Base-by-base conservation (phyloP, 2,797 vertebrate species). In the Clarias laeviceps region DNA sequence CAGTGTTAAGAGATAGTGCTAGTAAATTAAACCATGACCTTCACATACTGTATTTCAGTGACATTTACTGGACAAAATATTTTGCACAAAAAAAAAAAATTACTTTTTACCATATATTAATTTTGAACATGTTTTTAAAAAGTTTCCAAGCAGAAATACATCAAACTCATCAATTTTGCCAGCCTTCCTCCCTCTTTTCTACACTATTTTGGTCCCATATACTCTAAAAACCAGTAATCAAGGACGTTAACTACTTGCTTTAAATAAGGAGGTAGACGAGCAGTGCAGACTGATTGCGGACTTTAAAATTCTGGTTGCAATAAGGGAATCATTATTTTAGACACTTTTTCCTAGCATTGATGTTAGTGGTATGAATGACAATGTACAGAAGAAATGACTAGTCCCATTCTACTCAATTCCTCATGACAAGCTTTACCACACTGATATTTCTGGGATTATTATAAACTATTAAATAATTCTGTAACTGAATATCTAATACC, bases 1-100 rank as follows among this genome's bases (percentile, higher is more conserved):
- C 7, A 56, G 27, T 56, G 40, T 34, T 54, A 82, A 68, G 5
- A 82, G 50, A 37, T 37, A 4, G n/a, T 66, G 79, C 34, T 65
- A 22, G 79, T 66, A 65, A 64, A 50, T 80, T 15, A 29, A 50
- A 29, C 61, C 64, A 45, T 65, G 37, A 66, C 62, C 79, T 80
- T 64, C 78, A 50, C 11, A 37, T 11, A 50, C 45, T 50, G 11
- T 50, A 14, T 24, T 34, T 61, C 34, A 64, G 6, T n/a, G 59
- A n/a, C 54, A 57, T 14, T 57, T 18, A 37, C 59, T 59, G 24
- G 9, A n/a, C 1, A 61, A n/a, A 78, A n/a, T 79, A n/a, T 62
- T 37, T 77, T 56, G 37, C 22, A 24, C 11, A 72, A n/a, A 15
- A 72, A 45, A 5, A 4, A 45, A 11, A 24, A 45, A 24, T 24